Evolutionary conservation across 2,113 vertebrate genomes (phyloP), one percentile per base, ranked within the genome.

Genomic region (Brachyhypopomus gauderio): DNA sequence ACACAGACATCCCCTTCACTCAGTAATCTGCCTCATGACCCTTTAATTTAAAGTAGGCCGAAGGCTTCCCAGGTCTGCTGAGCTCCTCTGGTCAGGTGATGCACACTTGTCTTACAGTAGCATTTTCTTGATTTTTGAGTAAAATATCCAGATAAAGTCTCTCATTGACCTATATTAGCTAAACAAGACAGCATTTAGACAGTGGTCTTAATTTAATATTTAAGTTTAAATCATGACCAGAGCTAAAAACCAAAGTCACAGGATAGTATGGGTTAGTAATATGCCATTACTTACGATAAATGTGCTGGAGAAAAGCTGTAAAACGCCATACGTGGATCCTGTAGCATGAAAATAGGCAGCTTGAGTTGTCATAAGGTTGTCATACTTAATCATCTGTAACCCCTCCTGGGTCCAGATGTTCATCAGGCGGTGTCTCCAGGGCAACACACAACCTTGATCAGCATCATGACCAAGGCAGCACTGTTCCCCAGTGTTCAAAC

Each of bases 231-330:
- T 20, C 1, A 64, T 58, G 23, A 72, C 55, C 25, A 34, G 8
- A 71, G 20, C 30, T 30, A 3, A 22, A 20, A 2, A 45, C 8
- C 36, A 69, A 78, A 38, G 12, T 55, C 8, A 41, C 7, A 41
- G 36, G 16, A 41, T 48, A 0, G 5, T 1, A 60, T 14, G 41
- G 63, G 14, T 52, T 2, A 70, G 12, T 9, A 72, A 69, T 59
- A 83, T 72, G 16, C 80, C 7, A 72, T 80, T 92, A 95, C 97
- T 97, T 92, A 99, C 98, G 90, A 98, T 95, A 85, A 98, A 14
- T 0, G 96, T 96, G 88, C 98, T 98, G 59, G 96, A 98, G 92
- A 98, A 97, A 1, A 99, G 91, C 82, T 99, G 97, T 83, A 98
- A 90, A 77, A 97, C 66, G 72, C 98, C 96, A 83, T 97, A 99